Percentiles rank a stretch among this genome's conserved stretches.
These are phyloP conservation scores for Blastomussa wellsi DNA, from an alignment of 92 coral and sea anemone species.

Conservation along the genomic window DNA sequence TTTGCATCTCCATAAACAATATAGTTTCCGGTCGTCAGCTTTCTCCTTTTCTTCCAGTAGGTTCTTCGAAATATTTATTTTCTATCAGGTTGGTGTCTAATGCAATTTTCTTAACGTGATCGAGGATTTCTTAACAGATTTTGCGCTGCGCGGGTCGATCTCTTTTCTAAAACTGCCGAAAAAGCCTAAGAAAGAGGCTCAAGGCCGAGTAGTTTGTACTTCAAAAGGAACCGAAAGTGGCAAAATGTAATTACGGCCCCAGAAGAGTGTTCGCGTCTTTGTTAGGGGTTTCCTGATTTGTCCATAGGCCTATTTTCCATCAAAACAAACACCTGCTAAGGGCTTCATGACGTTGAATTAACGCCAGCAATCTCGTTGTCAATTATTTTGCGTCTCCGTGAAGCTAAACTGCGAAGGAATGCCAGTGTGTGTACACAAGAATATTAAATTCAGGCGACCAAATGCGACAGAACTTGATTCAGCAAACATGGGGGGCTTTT, in stretches of 20 bases:
- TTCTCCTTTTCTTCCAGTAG: slow-evolving; percentile 59
- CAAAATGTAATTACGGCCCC: slow-evolving; percentile 33
- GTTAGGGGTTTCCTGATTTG: slow-evolving; percentile 51
- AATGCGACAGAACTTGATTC: slow-evolving; percentile 37
- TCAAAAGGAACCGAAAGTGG: slow-evolving; percentile 50
- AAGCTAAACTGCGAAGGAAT: slow-evolving; percentile 38
- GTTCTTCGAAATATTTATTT: slow-evolving; percentile 37
- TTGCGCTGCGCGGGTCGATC: slow-evolving; percentile 7
- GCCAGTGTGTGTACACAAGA: slow-evolving; percentile 32
- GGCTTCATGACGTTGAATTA: slow-evolving; percentile 18
- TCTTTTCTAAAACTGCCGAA: slow-evolving; percentile 1
- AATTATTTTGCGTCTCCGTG: neutral
- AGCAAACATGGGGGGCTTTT: slow-evolving; percentile 39
- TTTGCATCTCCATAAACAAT: slow-evolving; percentile 78
- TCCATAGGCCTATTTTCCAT: slow-evolving; percentile 40
- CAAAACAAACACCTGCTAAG: slow-evolving; percentile 52
- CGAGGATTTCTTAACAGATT: slow-evolving; percentile 24
- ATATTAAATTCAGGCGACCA: slow-evolving; percentile 35
- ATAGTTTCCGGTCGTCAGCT: slow-evolving; percentile 87
- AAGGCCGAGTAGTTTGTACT: slow-evolving; percentile 23
- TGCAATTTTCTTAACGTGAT: slow-evolving; percentile 35
- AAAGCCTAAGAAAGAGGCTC: neutral
- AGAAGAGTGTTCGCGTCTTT: slow-evolving; percentile 37
- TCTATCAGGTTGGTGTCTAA: slow-evolving; percentile 3
- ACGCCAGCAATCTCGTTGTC: slow-evolving; percentile 6